Conservation (phyloP, 2,113 vertebrate genomes). For the Eurystomus gularis region DNA sequence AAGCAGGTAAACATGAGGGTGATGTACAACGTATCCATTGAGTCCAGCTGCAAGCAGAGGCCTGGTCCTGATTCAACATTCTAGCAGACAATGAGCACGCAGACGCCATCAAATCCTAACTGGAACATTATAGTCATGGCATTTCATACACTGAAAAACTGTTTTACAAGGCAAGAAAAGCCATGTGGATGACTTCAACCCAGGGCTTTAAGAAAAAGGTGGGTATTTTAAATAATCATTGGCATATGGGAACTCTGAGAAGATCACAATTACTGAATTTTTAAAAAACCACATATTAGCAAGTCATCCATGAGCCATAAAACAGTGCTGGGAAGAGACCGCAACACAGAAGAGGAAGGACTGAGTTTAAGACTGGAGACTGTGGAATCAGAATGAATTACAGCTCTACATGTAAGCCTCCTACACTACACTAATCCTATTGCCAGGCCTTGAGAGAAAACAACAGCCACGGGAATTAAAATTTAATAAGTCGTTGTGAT, state of each 20-base stretch:
- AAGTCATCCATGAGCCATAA: not conserved
- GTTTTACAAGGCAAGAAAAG: not conserved
- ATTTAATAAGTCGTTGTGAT: not conserved
- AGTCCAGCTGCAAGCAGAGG: not conserved
- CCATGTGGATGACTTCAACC: not conserved
- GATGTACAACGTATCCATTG: not conserved
- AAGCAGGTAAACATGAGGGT: not conserved
- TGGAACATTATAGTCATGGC: not conserved
- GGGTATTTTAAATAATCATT: accelerated
- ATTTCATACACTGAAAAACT: not conserved
- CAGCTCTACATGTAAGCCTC: not conserved
- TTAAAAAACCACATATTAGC: not conserved
- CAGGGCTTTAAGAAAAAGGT: not conserved
- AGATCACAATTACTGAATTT: not conserved
- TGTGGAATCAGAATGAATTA: not conserved
- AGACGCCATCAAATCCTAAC: not conserved
- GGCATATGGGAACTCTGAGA: not conserved
- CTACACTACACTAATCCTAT: not conserved
- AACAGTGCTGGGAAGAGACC: not conserved
- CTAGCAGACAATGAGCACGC: not conserved
- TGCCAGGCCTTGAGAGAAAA: not conserved
- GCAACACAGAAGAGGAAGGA: not conserved
- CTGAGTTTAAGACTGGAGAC: not conserved
- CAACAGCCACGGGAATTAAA: not conserved
- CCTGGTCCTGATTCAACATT: not conserved